phyloP scores from a whole-genome alignment of 2,113 vertebrate genomes.

The Gnathonemus longibarbis region DNA sequence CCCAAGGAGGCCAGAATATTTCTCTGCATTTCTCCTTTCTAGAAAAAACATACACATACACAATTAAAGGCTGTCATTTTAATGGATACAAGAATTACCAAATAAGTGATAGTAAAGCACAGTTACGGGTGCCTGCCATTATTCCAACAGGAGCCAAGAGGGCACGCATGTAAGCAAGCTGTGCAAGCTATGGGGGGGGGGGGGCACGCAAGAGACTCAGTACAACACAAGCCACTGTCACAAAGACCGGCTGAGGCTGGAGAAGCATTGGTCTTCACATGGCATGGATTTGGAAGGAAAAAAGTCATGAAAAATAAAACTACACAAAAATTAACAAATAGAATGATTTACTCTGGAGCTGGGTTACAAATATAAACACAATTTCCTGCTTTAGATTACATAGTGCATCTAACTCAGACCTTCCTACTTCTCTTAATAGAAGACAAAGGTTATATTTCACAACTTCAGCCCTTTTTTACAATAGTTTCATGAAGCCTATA shows the following conservation, averaged over 20 bases:
- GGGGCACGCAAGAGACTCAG: background rate
- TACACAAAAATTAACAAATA: background rate
- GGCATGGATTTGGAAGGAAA: background rate
- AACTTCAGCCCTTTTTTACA: conserved; percentile 18
- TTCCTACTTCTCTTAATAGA: background rate
- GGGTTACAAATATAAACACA: background rate
- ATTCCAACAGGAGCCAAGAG: background rate
- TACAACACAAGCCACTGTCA: background rate
- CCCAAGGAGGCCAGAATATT: background rate
- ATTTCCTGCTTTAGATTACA: conserved; percentile 18
- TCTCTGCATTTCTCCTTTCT: background rate
- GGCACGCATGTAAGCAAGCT: background rate
- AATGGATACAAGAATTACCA: conserved; percentile 23
- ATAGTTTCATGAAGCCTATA: background rate
- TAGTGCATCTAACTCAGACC: conserved; percentile 13
- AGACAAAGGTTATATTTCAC: conserved; percentile 12
- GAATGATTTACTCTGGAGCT: background rate
- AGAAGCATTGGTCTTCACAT: background rate
- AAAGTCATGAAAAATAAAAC: background rate
- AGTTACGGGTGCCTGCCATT: background rate
- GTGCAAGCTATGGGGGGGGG: background rate
- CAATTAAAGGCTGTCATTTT: conserved; percentile 14
- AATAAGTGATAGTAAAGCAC: conserved; percentile 25
- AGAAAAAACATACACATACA: background rate
- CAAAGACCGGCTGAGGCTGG: background rate